Evolutionary conservation across 2,888 invertebrate genomes (phyloP).

Genomic region (Tenthredo amoena): DNA sequence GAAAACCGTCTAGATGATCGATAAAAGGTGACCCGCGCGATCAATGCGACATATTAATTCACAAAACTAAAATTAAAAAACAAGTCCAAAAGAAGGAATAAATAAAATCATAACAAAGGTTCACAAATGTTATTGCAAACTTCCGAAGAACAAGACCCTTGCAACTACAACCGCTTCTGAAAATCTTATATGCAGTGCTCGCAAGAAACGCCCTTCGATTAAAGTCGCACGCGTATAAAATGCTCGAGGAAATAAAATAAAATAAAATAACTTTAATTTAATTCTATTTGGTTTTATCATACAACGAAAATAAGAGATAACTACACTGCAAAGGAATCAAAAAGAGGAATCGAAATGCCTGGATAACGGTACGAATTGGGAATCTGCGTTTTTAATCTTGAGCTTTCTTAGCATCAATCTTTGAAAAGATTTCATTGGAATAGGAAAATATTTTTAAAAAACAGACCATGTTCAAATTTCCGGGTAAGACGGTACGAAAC

Average conservation of each 20-base stretch:
- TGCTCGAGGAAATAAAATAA: background rate
- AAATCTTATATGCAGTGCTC: conserved; percentile 30
- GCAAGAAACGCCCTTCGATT: background rate
- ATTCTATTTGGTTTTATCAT: background rate
- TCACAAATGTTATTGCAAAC: conserved; percentile 28
- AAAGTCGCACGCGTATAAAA: conserved; percentile 14
- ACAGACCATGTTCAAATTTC: background rate
- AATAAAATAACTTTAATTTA: background rate
- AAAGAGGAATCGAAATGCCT: conserved; percentile 29
- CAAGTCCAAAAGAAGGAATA: conserved; percentile 56
- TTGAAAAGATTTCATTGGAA: background rate
- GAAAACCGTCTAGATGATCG: conserved; percentile 65
- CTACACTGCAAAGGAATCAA: background rate
- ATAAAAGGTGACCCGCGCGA: conserved; percentile 55
- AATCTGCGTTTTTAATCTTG: conserved; percentile 17
- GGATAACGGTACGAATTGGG: conserved; percentile 18
- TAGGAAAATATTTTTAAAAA: background rate
- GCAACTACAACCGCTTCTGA: background rate
- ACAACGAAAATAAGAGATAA: conserved; percentile 23
- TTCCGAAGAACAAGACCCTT: background rate
- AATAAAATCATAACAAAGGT: conserved; percentile 4
- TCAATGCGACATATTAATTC: conserved; percentile 55
- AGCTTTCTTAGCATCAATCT: background rate
- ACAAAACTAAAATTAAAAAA: conserved; percentile 26
- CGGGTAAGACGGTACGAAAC: background rate